Evolutionary conservation across 1,140 invertebrate genomes (phyloP).

Genomic region (Brachionus paranguensis): DNA sequence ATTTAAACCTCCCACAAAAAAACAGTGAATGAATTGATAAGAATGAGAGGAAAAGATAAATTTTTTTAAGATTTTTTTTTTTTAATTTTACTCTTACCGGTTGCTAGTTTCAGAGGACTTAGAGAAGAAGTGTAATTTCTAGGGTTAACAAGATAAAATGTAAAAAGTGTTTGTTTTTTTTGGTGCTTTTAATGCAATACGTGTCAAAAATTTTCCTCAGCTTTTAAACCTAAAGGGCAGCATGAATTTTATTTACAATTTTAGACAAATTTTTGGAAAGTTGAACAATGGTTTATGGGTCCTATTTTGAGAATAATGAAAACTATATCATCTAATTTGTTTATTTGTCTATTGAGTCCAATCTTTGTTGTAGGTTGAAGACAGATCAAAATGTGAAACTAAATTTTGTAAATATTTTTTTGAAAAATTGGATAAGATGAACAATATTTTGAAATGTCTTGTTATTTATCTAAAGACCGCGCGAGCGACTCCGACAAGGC

Average conservation of each 20-base stretch:
- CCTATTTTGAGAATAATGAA: background rate
- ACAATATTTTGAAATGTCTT: background rate
- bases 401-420: background rate
- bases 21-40: conserved; percentile 30
- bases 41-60: background rate
- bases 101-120: conserved; percentile 16
- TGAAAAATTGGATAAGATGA: background rate
- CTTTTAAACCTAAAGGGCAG: background rate
- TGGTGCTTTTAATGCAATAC: conserved; percentile 11
- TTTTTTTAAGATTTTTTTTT: background rate
- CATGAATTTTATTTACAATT: conserved; percentile 8
- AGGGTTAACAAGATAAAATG: background rate
- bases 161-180: background rate
- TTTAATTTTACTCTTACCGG: conserved; percentile 4
- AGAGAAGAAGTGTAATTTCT: background rate
- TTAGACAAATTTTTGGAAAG: conserved; percentile 13
- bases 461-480: background rate
- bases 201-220: conserved; percentile 16
- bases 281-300: background rate
- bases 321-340: conserved; percentile 3
- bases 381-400: background rate
- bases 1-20: background rate
- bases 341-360: background rate
- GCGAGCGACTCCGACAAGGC: background rate
- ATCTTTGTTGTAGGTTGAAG: background rate